Evolutionary conservation across 2,113 vertebrate species (phyloP).

Genomic region (Nothobranchius kuhntae): DNA sequence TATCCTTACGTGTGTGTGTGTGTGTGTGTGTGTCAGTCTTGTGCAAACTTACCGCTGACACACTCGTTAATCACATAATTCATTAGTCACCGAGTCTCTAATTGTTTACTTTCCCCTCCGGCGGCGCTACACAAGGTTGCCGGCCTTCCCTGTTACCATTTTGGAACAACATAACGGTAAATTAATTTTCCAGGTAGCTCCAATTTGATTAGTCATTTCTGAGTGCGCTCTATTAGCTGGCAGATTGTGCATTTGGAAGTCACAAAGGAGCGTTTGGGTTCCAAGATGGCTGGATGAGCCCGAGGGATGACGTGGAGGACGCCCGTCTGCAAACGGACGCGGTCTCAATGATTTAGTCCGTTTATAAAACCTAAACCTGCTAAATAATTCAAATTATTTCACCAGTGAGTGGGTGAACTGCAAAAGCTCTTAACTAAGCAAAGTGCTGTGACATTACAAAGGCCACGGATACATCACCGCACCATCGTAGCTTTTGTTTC

Average conservation of each 20-base stretch:
- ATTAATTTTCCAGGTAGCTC: conserved; percentile 70
- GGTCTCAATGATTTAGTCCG: not conserved
- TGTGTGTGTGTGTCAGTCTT: conserved; percentile 48
- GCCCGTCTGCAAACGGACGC: not conserved
- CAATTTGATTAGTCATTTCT: conserved; percentile 68
- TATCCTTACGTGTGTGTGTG: conserved; percentile 26
- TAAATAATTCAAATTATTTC: conserved; percentile 28
- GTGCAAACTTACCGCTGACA: conserved; percentile 64
- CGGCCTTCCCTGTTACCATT: conserved; percentile 66
- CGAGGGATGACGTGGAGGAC: conserved; percentile 12
- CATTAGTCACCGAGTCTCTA: conserved; percentile 72
- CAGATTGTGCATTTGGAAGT: conserved; percentile 58
- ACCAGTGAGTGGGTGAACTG: conserved; percentile 3
- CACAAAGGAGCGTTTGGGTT: conserved; percentile 23
- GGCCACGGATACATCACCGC: too few species aligned
- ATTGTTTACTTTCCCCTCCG: conserved; percentile 74
- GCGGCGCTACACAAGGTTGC: conserved; percentile 65
- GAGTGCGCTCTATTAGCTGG: conserved; percentile 64
- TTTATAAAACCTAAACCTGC: conserved; percentile 22
- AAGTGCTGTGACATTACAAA: too few species aligned
- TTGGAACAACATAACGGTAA: conserved; percentile 66
- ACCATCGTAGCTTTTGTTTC: too few species aligned
- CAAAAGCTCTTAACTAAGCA: not conserved
- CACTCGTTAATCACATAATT: conserved; percentile 74
- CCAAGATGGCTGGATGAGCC: conserved; percentile 28